Percentiles rank a stretch among this genome's conserved stretches.
Evolutionary conservation across 1,140 invertebrate species (phyloP).

Genomic region (Pogonomyrmex barbatus): DNA sequence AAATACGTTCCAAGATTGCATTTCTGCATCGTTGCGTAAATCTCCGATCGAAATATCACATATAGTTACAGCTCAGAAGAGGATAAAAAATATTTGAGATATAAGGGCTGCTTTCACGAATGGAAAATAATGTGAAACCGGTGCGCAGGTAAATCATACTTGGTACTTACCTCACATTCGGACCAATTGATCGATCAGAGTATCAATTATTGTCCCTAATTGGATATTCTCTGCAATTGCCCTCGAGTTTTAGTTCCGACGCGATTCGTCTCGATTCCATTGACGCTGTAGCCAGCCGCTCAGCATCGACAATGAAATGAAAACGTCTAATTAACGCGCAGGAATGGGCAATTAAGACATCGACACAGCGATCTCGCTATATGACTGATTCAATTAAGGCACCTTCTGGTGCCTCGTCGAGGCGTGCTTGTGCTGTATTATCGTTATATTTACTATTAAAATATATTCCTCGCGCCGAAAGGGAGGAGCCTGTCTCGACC

Average conservation of each 20-base stretch:
- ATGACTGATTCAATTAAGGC: slow-evolving; percentile 78
- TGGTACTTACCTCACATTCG: background rate
- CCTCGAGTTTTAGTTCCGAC: background rate
- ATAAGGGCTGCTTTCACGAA: background rate
- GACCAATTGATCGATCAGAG: slow-evolving; percentile 24
- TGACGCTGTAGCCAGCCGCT: background rate
- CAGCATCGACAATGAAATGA: slow-evolving; percentile 36
- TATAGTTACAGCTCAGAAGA: background rate
- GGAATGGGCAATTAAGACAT: slow-evolving; percentile 74
- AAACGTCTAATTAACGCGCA: slow-evolving; percentile 66
- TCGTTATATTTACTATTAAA: slow-evolving; percentile 83
- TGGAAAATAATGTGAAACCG: background rate
- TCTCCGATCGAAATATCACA: background rate
- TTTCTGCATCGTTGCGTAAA: background rate
- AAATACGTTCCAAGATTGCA: background rate
- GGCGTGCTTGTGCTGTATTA: slow-evolving; percentile 69
- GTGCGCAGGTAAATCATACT: background rate
- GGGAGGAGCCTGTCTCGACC: slow-evolving; percentile 83
- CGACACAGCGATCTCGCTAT: slow-evolving; percentile 55
- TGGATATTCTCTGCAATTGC: background rate
- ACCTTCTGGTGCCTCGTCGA: slow-evolving; percentile 17
- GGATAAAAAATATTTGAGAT: background rate
- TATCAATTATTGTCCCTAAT: slow-evolving; percentile 11
- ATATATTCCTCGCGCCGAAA: slow-evolving; percentile 79
- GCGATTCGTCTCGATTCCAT: background rate